Conservation (phyloP, 2,113 vertebrate genomes). For the Salvelinus fontinalis region DNA sequence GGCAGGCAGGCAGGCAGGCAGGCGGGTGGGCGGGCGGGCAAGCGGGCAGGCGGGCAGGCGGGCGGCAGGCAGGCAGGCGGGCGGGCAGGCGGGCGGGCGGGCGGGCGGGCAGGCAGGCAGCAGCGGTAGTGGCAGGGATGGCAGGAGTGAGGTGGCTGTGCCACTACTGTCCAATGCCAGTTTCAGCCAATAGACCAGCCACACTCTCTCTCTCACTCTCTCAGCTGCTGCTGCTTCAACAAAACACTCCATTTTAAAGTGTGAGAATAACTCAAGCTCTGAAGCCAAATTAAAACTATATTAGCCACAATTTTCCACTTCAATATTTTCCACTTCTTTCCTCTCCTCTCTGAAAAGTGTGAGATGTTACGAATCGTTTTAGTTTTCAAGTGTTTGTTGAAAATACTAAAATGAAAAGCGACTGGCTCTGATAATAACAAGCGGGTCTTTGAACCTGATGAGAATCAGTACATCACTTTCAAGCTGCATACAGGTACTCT, state of each 20-base stretch:
- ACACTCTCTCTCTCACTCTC: background rate
- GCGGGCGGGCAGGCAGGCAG: constrained; percentile 35
- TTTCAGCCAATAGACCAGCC: background rate
- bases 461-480: constrained; percentile 25
- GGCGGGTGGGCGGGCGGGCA: constrained; percentile 44
- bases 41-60: constrained; percentile 48
- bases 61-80: constrained; percentile 12
- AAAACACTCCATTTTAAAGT: background rate
- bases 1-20: constrained; percentile 53
- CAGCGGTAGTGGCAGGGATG: constrained; percentile 24
- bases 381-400: background rate
- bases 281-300: background rate
- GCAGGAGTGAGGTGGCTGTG: constrained; percentile 2
- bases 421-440: constrained; percentile 22
- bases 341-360: background rate
- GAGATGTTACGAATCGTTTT: background rate
- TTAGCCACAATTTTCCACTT: background rate
- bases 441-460: constrained; percentile 24
- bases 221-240: background rate
- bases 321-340: background rate
- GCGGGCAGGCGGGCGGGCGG: constrained; percentile 56
- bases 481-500: constrained; percentile 43
- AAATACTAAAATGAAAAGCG: background rate
- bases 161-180: background rate
- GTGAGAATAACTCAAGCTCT: background rate